Evolutionary conservation across 2,113 vertebrate species (phyloP).

Genomic region (Trogon surrucura): DNA sequence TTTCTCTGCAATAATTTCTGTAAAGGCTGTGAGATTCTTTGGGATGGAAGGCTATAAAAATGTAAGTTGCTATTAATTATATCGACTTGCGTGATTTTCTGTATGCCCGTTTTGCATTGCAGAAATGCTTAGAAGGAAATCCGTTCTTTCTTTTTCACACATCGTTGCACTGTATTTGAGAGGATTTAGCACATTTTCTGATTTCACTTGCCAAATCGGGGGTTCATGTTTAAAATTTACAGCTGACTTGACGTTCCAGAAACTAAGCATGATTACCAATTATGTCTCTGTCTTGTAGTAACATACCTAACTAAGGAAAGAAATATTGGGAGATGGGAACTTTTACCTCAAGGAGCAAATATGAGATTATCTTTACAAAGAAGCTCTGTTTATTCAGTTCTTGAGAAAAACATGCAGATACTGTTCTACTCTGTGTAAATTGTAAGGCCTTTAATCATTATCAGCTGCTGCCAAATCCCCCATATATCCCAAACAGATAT

Average conservation of each 20-base stretch:
- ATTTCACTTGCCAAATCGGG: not conserved
- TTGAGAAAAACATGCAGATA: not conserved
- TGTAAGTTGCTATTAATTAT: not conserved
- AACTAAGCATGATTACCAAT: not conserved
- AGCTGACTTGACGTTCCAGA: not conserved
- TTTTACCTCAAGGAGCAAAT: not conserved
- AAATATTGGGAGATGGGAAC: not conserved
- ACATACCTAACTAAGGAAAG: not conserved
- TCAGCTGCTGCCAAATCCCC: not conserved
- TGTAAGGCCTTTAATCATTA: not conserved
- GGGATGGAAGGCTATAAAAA: not conserved
- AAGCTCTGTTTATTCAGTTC: not conserved
- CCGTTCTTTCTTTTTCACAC: not conserved
- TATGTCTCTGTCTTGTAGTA: not conserved
- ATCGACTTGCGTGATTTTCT: not conserved
- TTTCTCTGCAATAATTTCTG: not conserved
- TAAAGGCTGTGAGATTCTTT: not conserved
- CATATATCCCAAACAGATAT: not conserved
- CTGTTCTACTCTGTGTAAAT: not conserved
- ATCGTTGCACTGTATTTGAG: not conserved
- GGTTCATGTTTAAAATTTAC: not conserved
- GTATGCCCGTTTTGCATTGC: not conserved
- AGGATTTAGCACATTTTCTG: constrained; percentile 19
- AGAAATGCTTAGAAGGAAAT: not conserved
- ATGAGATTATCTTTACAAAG: not conserved